These are phyloP conservation scores for Talpa occidentalis DNA, from an alignment of 2,113 vertebrate genomes.

Conservation along the genomic window DNA sequence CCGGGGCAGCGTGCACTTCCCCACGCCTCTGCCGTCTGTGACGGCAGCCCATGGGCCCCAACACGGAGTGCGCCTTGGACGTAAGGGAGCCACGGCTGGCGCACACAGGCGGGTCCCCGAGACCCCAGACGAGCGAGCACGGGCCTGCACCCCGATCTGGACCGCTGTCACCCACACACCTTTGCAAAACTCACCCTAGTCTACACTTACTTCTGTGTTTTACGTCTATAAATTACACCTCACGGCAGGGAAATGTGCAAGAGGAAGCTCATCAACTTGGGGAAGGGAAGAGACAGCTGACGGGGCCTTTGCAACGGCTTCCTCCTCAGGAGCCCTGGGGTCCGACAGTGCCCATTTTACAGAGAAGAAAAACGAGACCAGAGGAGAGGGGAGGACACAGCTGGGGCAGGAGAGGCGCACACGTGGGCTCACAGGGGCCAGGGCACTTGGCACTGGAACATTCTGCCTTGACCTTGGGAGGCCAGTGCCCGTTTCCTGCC, in stretches of 20 bases:
- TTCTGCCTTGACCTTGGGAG: background rate
- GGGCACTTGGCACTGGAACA: no score
- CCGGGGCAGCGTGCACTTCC: background rate
- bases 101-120: no score
- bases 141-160: fast-evolving
- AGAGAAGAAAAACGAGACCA: background rate
- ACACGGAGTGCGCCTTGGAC: no score
- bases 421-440: no score
- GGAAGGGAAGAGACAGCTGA: background rate
- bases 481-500: background rate
- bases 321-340: background rate
- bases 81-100: no score
- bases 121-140: no score
- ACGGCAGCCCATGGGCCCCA: no score
- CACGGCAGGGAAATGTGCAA: background rate
- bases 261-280: background rate
- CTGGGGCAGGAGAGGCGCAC: no score
- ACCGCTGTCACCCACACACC: background rate
- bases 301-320: background rate
- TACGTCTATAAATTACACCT: background rate
- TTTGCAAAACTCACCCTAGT: background rate
- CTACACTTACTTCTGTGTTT: no score
- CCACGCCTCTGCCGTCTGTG: no score
- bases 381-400: background rate
- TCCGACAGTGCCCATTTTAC: no score